Evolutionary conservation across 2,113 vertebrate species (phyloP), one percentile per base, ranked within the genome.

Genomic region (Gorsachius goisagi): DNA sequence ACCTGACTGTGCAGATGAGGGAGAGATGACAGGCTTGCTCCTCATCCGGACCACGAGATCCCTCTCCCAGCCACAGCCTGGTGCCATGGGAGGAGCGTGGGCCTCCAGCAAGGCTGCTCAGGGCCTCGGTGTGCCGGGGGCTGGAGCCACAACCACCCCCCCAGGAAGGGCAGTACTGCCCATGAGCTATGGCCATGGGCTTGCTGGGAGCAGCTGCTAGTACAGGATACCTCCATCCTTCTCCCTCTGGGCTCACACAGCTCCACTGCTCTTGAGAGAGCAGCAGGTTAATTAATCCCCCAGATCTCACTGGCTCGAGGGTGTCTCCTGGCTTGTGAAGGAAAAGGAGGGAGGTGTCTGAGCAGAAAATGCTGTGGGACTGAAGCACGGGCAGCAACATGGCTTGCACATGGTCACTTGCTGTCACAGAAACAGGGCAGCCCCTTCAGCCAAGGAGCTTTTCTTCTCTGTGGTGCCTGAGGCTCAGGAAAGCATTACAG

Each of bases 121-220:
- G 50, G 58, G 44, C 30, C 1, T 0, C 0, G 0, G 44, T 35
- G n/a, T 53, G n/a, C 45, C 0, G 2, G 11, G 69, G 35, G 69
- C 47, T 47, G 24, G 32, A 64, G 19, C 30, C 50, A 8, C 53
- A 39, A 3, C 20, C 44, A 4, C 18, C 18, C 8, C 20, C 3
- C 20, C 9, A 26, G 66, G 41, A 30, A 59, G 56, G 27, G 86
- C 59, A 84, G 49, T 44, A 7, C 52, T 64, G 30, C 52, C 85
- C 1, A 0, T 4, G 41, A 39, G 35, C 50, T 52, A 20, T 37
- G 60, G 58, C 79, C 56, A 5, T 26, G 77, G 55, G 64, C 41
- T 73, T 87, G 19, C 68, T 81, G 84, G n/a, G 37, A 89, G 15
- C 60, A 74, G 63, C 39, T 52, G 21, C 27, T 59, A 52, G 8